Conservation (phyloP, 92 coral and sea anemone genomes). For the Plumapathes pennacea region DNA sequence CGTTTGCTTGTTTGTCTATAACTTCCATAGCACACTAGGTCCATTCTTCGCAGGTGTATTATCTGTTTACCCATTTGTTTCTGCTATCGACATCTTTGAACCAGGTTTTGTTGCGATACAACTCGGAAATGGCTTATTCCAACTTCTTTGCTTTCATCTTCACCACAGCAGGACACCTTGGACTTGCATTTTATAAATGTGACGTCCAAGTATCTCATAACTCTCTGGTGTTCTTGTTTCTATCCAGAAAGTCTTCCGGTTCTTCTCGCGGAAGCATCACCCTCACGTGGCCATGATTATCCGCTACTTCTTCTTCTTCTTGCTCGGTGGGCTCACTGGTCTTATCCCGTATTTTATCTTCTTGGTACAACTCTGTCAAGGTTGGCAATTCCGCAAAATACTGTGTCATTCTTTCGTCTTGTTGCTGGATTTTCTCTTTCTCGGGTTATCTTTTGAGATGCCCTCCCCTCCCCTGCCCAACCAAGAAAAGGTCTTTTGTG, state of each 20-base stretch:
- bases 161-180: too few relatives aligned
- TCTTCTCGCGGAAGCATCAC: constrained; percentile 69
- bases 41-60: too few relatives aligned
- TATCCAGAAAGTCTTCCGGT: constrained; percentile 58
- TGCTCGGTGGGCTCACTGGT: constrained; percentile 79
- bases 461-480: constrained; percentile 6
- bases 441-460: neutral
- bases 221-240: constrained; percentile 1
- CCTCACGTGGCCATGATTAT: constrained; percentile 69
- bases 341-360: constrained; percentile 81
- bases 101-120: too few relatives aligned
- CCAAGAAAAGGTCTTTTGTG: too few relatives aligned
- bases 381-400: constrained; percentile 44
- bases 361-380: constrained; percentile 83
- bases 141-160: too few relatives aligned
- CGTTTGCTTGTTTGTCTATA: too few relatives aligned
- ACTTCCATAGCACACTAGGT: too few relatives aligned
- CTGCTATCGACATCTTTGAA: too few relatives aligned
- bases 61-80: too few relatives aligned
- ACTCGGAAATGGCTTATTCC: too few relatives aligned
- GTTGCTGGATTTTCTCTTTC: neutral
- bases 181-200: too few relatives aligned
- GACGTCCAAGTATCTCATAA: neutral
- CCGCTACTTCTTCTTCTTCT: constrained; percentile 73
- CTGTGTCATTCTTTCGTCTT: neutral